These are phyloP conservation scores for Caenorhabditis inopinata DNA, from an alignment of 1,140 invertebrate genomes.

Conservation along the genomic window DNA sequence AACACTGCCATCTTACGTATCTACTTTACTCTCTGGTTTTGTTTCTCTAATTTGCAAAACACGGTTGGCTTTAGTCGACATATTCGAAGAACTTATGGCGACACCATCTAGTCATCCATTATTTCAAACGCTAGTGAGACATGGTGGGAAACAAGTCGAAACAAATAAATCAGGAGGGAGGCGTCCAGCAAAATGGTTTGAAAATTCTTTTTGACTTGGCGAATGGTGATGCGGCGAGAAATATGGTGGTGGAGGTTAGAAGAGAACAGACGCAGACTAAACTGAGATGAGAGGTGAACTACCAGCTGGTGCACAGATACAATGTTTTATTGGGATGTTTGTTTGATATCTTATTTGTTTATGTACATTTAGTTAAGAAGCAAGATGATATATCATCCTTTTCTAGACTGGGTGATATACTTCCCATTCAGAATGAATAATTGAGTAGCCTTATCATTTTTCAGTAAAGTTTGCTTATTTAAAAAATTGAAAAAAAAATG, in stretches of 20 bases:
- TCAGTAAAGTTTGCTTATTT: no score
- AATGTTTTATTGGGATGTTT: neutral
- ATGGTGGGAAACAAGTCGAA: neutral
- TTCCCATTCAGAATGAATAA: no score
- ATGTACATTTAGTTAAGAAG: neutral
- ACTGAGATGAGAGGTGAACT: neutral
- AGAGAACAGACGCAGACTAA: neutral
- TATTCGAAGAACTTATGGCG: no score
- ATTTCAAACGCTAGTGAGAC: neutral
- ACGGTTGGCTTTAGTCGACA: neutral
- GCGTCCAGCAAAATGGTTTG: neutral
- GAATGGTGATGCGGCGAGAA: neutral
- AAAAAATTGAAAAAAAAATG: no score
- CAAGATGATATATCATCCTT: no score
- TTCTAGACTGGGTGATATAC: no score
- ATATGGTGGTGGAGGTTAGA: neutral
- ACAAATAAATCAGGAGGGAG: neutral
- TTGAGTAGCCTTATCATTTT: no score
- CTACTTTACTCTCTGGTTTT: neutral
- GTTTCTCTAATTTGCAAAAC: slow-evolving; percentile 18
- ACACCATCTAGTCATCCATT: no score
- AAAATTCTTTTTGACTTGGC: neutral
- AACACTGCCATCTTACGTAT: neutral
- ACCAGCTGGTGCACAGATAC: slow-evolving; percentile 15
- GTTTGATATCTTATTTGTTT: neutral